These are phyloP conservation scores for Nannobrachium achirus DNA, from an alignment of 2,113 vertebrate genomes.

Conservation along the genomic window DNA sequence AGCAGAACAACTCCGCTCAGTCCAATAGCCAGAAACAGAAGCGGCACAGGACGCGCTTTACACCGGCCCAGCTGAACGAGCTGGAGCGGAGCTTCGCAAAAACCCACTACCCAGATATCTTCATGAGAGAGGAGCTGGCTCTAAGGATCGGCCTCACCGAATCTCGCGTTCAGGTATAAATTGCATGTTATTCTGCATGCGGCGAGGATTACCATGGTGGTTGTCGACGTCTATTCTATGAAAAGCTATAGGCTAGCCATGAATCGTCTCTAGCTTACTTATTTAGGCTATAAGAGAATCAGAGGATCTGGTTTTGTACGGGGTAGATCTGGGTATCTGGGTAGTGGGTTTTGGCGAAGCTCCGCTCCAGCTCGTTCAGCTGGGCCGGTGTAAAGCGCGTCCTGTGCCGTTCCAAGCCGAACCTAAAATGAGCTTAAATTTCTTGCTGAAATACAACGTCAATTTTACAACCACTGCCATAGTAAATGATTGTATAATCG, in stretches of 20 bases:
- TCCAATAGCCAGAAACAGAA: conserved; percentile 92
- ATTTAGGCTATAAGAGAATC: too few relatives aligned
- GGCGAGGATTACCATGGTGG: not conserved
- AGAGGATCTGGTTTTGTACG: too few relatives aligned
- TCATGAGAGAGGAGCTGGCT: conserved; percentile 97
- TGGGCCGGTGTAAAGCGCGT: conserved; percentile 98
- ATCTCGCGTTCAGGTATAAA: conserved; percentile 95
- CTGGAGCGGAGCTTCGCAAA: conserved; percentile 98
- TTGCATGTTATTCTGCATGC: not conserved
- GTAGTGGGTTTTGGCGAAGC: conserved; percentile 99
- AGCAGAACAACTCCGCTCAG: conserved; percentile 79
- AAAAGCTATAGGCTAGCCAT: too few relatives aligned
- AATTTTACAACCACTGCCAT: too few relatives aligned
- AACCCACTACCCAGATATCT: conserved; percentile 98
- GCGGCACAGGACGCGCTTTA: conserved; percentile 97
- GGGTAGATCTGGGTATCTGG: too few relatives aligned
- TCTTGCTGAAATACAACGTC: too few relatives aligned
- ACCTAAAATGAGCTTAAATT: too few relatives aligned
- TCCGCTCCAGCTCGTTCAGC: conserved; percentile 97
- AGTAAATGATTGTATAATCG: too few relatives aligned
- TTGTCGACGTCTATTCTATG: too few relatives aligned
- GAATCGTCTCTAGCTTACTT: too few relatives aligned
- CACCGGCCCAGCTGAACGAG: conserved; percentile 97
- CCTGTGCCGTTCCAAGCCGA: conserved; percentile 87
- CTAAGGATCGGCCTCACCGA: conserved; percentile 96